Percentiles rank a stretch among this genome's conserved stretches.
Evolutionary conservation across 2,888 invertebrate species (phyloP).

Genomic region (Dioctria linearis): DNA sequence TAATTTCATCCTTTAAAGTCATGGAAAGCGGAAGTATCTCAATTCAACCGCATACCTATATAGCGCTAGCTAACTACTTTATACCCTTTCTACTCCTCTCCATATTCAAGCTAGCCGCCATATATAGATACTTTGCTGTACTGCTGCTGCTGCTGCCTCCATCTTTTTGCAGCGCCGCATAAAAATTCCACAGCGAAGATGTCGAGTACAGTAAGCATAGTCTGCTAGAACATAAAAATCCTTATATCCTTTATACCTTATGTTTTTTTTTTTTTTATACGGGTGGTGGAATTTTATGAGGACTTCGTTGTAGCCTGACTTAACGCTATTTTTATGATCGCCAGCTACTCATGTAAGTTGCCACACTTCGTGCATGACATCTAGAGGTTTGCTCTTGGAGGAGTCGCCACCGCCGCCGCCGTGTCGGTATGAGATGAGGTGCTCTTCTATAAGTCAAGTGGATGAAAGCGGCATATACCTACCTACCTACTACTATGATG

Average conservation of each 20-base stretch:
- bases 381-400: constrained; percentile 20
- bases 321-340: constrained; percentile 52
- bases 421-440: no score
- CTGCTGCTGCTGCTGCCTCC: neutral
- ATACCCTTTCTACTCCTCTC: neutral
- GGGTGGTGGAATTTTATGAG: constrained; percentile 27
- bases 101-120: neutral
- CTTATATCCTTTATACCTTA: constrained; percentile 33
- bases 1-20: constrained; percentile 32
- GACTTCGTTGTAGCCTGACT: constrained; percentile 43
- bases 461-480: neutral
- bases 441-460: neutral
- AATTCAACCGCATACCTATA: neutral
- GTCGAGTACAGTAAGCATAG: constrained; percentile 19
- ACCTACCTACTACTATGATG: neutral
- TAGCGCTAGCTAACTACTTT: neutral
- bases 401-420: neutral
- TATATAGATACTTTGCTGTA: constrained; percentile 1
- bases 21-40: constrained; percentile 34
- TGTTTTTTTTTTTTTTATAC: constrained; percentile 12
- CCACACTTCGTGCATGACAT: constrained; percentile 48
- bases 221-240: constrained; percentile 40
- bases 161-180: neutral
- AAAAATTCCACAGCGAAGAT: constrained; percentile 27
- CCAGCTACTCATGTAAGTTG: constrained; percentile 51